phyloP scores from a whole-genome alignment of 2,888 invertebrate genomes.

The Stramonita haemastoma region DNA sequence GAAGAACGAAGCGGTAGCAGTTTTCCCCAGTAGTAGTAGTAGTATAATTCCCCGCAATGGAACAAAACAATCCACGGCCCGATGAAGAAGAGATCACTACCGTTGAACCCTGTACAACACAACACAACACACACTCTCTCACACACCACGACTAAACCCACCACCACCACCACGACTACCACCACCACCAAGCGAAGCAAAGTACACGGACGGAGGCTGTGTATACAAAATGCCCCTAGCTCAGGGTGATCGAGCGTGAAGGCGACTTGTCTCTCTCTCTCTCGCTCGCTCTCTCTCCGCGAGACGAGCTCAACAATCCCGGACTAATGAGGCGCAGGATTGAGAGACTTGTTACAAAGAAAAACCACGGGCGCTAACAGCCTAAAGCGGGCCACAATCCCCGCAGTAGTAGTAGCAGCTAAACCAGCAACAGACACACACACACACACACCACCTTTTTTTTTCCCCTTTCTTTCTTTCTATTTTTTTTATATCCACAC shows the following conservation, averaged over 20 bases:
- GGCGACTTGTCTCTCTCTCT: slow-evolving; percentile 6
- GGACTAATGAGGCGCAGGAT: slow-evolving; percentile 30
- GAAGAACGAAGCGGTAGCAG: too few species aligned
- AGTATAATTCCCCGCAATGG: too few species aligned
- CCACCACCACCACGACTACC: neutral
- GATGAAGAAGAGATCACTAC: neutral
- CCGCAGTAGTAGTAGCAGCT: slow-evolving; percentile 8
- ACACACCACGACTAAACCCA: neutral
- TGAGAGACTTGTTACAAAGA: slow-evolving; percentile 35
- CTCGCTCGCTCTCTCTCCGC: neutral
- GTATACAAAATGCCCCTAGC: neutral
- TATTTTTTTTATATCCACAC: neutral
- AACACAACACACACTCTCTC: neutral
- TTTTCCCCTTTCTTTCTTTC: neutral
- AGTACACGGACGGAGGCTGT: neutral
- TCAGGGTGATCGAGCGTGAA: neutral
- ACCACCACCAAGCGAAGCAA: neutral
- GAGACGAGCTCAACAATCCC: slow-evolving; percentile 21
- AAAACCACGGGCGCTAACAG: neutral
- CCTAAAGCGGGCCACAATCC: slow-evolving; percentile 1
- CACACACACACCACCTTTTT: neutral
- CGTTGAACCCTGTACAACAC: neutral
- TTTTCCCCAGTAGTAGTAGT: neutral
- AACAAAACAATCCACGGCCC: neutral
- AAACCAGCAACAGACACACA: slow-evolving; percentile 33